A percentile compares a stretch with the other conserved stretches of the same genome.
phyloP scores from a whole-genome alignment of 2,888 invertebrate genomes.

The Alcis repandata region DNA sequence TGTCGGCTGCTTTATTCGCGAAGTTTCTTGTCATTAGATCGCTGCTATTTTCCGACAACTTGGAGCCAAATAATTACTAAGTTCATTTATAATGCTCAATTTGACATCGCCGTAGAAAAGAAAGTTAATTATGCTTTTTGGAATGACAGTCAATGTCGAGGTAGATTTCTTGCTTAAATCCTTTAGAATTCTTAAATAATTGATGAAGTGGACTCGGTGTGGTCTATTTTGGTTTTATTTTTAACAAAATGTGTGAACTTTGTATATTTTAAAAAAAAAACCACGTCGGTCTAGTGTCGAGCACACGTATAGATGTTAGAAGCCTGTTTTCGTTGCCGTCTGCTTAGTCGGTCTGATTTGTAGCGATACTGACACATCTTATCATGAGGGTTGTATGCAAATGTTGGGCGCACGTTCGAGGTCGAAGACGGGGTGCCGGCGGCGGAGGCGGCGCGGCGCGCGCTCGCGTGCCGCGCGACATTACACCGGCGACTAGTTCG shows the following conservation, averaged over 20 bases:
- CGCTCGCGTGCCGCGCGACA: slow-evolving; percentile 78
- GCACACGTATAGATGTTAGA: neutral
- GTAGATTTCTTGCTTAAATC: slow-evolving; percentile 68
- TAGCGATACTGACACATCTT: slow-evolving; percentile 55
- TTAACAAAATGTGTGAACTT: slow-evolving; percentile 13
- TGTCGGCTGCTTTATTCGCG: slow-evolving; percentile 34
- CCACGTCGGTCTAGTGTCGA: no score
- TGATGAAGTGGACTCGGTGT: slow-evolving; percentile 55
- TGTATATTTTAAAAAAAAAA: neutral
- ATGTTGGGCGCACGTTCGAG: slow-evolving; percentile 67
- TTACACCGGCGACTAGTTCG: slow-evolving; percentile 75
- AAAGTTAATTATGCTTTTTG: slow-evolving; percentile 74
- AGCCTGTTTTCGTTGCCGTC: slow-evolving; percentile 21
- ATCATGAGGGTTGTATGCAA: slow-evolving; percentile 68
- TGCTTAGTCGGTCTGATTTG: slow-evolving; percentile 40
- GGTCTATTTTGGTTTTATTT: slow-evolving; percentile 34
- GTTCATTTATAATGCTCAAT: slow-evolving; percentile 68
- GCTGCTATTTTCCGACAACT: slow-evolving; percentile 45
- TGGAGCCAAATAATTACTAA: slow-evolving; percentile 53
- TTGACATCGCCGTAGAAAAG: slow-evolving; percentile 67
- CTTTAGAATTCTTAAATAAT: slow-evolving; percentile 71
- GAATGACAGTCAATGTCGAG: slow-evolving; percentile 68
- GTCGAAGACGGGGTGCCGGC: slow-evolving; percentile 64
- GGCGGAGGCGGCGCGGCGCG: slow-evolving; percentile 49
- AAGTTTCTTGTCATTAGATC: slow-evolving; percentile 46